Evolutionary conservation across 2,797 vertebrate genomes (phyloP), one percentile per base, ranked within the genome.

Genomic region (Galago senegalensis): DNA sequence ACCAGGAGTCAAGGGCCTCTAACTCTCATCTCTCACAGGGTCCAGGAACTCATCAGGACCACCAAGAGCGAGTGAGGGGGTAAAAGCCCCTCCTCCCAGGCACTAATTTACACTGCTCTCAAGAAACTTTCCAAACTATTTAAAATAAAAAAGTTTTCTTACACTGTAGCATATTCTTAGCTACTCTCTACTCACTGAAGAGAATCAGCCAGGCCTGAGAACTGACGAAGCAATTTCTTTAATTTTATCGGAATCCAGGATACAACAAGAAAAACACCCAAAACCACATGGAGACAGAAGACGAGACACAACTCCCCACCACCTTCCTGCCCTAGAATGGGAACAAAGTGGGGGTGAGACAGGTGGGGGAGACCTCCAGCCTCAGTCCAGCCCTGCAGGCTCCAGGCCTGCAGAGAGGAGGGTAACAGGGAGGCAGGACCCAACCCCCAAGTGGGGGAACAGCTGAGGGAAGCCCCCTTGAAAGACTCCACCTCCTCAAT

Each of bases 171-270:
- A 91, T 0, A 43, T 56, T 40, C 77, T 70, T 18, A 13, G 7
- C 20, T 58, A 8, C 83, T 81, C 27, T 13, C 70, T 49, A 53
- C 37, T 75, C 69, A 73, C 60, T 25, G 67, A 96, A 0, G 0
- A 82, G 65, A 97, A 91, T 53, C 29, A 93, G 83, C 34, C 94
- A 25, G 94, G 94, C 84, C 61, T 75, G 21, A 8, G 2, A 98
- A 96, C 53, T 73, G 97, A 97, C 97, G 97, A 98, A 92, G 97
- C 79, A 21, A 95, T 98, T 98, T 98, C 98, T 98, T 98, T 98
- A 97, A 98, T 98, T 98, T 98, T 96, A 77, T 98, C 63, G 81
- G 97, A 98, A 95, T 98, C 97, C 81, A 97, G 97, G 98, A 98
- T 98, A 98, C 95, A 94, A 97, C 96, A 89, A 96, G 96, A 93